These are phyloP conservation scores for Diceros bicornis DNA, from an alignment of 2,797 vertebrate species.

Conservation along the genomic window DNA sequence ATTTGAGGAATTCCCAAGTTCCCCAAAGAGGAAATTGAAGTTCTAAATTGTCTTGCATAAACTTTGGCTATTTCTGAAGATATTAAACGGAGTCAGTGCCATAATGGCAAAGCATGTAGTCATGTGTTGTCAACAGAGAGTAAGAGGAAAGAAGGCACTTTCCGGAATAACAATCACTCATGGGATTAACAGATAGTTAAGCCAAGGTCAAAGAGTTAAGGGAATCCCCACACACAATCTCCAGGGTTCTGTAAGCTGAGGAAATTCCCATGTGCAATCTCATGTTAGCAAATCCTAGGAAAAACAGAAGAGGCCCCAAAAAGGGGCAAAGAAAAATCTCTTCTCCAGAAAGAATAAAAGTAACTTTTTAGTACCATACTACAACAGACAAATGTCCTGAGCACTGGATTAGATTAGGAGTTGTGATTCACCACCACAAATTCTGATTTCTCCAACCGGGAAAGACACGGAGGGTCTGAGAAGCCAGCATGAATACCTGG, in stretches of 20 bases:
- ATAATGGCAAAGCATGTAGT: background rate
- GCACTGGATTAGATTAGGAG: background rate
- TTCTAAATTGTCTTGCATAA: background rate
- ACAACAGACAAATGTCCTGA: background rate
- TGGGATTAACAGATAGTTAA: background rate
- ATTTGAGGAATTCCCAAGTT: background rate
- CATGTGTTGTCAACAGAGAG: background rate
- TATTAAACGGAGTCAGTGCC: background rate
- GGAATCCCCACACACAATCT: background rate
- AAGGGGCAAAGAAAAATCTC: background rate
- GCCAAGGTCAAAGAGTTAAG: background rate
- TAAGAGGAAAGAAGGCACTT: background rate
- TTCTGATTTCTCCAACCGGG: background rate
- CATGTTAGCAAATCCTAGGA: background rate
- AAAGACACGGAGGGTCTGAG: background rate
- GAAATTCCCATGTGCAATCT: background rate
- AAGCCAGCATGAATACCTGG: background rate
- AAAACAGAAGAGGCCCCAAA: background rate
- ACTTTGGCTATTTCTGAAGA: background rate
- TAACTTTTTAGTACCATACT: background rate
- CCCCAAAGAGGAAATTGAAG: background rate
- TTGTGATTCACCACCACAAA: background rate
- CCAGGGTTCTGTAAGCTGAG: background rate
- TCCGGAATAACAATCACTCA: background rate
- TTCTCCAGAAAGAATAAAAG: background rate